phyloP scores from a whole-genome alignment of 1,140 invertebrate genomes.

The Drosophila kikkawai region DNA sequence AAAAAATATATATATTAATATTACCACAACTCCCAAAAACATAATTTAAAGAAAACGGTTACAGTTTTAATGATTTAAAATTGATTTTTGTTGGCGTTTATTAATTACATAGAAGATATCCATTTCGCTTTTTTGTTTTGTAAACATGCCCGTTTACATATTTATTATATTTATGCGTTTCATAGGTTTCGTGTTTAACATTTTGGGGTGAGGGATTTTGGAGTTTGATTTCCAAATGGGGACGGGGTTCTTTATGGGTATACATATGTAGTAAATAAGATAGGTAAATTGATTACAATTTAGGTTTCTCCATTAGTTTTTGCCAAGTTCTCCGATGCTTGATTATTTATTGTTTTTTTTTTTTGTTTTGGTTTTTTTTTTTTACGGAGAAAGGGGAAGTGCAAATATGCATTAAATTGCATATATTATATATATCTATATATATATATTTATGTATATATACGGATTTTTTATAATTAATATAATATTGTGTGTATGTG shows the following conservation, averaged over 20 bases:
- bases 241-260: slow-evolving; percentile 35
- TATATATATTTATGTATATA: slow-evolving; percentile 31
- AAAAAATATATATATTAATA: neutral
- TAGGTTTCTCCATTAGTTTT: slow-evolving; percentile 47
- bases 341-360: neutral
- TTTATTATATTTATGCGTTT: slow-evolving; percentile 39
- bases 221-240: slow-evolving; percentile 18
- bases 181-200: slow-evolving; percentile 37
- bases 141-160: slow-evolving; percentile 34
- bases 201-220: slow-evolving; percentile 6
- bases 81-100: slow-evolving; percentile 42
- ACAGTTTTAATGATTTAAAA: slow-evolving; percentile 23
- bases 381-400: slow-evolving; percentile 30
- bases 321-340: slow-evolving; percentile 3
- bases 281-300: slow-evolving; percentile 74
- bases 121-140: slow-evolving; percentile 18
- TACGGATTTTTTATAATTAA: slow-evolving; percentile 46
- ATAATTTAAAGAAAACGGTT: neutral
- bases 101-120: slow-evolving; percentile 54
- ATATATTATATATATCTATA: slow-evolving; percentile 30
- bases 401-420: slow-evolving; percentile 53
- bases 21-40: neutral
- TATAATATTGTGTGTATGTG: slow-evolving; percentile 43
- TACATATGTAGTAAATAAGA: slow-evolving; percentile 56
- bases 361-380: slow-evolving; percentile 16